phyloP scores from a whole-genome alignment of 2,113 vertebrate genomes.

The Datnioides undecimradiatus region DNA sequence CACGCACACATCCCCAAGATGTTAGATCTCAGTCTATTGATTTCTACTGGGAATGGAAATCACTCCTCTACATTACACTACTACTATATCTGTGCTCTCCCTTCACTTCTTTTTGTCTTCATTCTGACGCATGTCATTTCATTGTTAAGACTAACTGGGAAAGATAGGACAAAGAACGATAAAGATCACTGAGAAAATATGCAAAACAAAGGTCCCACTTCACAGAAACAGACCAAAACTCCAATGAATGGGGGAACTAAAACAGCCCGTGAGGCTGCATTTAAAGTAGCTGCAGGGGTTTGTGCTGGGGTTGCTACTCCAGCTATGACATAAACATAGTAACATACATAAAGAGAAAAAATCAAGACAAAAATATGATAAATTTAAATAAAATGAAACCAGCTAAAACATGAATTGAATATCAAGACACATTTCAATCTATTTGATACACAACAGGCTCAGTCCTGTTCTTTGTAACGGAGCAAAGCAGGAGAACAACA shows the following conservation, averaged over 20 bases:
- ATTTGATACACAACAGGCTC: neutral
- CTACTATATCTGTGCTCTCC: slow-evolving; percentile 26
- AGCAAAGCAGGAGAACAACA: neutral
- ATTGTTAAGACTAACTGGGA: slow-evolving; percentile 40
- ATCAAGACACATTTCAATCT: neutral
- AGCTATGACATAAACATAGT: neutral
- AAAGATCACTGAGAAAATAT: slow-evolving; percentile 30
- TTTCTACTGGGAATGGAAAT: slow-evolving; percentile 67
- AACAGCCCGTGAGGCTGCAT: slow-evolving; percentile 4
- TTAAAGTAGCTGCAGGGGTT: slow-evolving; percentile 3
- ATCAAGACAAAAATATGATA: neutral
- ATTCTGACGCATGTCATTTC: slow-evolving; percentile 16
- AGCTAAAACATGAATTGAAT: too few species aligned
- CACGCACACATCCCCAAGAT: slow-evolving; percentile 34
- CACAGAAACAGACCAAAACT: slow-evolving; percentile 11
- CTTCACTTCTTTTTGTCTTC: slow-evolving; percentile 49
- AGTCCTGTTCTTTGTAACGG: neutral
- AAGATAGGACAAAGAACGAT: slow-evolving; percentile 12
- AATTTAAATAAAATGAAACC: neutral
- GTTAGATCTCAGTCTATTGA: slow-evolving; percentile 61
- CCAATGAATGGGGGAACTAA: slow-evolving; percentile 19
- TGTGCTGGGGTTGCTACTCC: neutral
- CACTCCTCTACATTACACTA: slow-evolving; percentile 54
- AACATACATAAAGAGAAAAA: neutral
- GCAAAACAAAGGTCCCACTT: slow-evolving; percentile 8